phyloP scores from a whole-genome alignment of 2,888 invertebrate genomes.

The Imbricaverruca yamaguchii region DNA sequence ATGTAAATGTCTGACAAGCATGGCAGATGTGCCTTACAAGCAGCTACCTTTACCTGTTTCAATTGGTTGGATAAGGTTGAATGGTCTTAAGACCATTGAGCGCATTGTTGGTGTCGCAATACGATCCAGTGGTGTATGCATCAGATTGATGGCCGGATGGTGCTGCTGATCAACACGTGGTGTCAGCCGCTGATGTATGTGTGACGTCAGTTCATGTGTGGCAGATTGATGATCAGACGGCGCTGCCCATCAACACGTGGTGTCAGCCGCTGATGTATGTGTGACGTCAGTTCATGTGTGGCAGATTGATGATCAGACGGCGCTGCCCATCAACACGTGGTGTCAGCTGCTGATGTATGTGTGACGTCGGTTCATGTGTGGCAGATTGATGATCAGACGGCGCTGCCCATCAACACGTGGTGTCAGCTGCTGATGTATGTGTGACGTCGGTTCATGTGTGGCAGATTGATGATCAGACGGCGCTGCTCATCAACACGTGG shows the following conservation, averaged over 20 bases:
- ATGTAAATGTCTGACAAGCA: too few relatives aligned
- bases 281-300: too few relatives aligned
- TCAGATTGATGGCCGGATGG: conserved; percentile 96
- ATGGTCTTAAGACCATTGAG: too few relatives aligned
- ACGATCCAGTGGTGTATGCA: conserved; percentile 26
- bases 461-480: conserved; percentile 93
- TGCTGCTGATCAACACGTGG: conserved; percentile 94
- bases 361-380: too few relatives aligned
- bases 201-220: conserved; percentile 28
- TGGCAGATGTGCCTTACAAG: too few relatives aligned
- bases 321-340: too few relatives aligned
- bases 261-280: conserved; percentile 71
- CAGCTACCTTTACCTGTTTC: too few relatives aligned
- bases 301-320: too few relatives aligned
- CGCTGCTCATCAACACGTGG: background rate
- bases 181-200: conserved; percentile 71
- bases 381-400: background rate
- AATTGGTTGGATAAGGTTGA: too few relatives aligned
- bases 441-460: conserved; percentile 29
- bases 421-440: too few relatives aligned
- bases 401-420: background rate
- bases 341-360: too few relatives aligned
- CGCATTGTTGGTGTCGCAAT: too few relatives aligned
- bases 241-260: conserved; percentile 94
- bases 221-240: conserved; percentile 96